Percentiles rank a stretch among this genome's conserved stretches.
Conservation (phyloP, 1,140 invertebrate genomes). For the Drosophila jambulina region DNA sequence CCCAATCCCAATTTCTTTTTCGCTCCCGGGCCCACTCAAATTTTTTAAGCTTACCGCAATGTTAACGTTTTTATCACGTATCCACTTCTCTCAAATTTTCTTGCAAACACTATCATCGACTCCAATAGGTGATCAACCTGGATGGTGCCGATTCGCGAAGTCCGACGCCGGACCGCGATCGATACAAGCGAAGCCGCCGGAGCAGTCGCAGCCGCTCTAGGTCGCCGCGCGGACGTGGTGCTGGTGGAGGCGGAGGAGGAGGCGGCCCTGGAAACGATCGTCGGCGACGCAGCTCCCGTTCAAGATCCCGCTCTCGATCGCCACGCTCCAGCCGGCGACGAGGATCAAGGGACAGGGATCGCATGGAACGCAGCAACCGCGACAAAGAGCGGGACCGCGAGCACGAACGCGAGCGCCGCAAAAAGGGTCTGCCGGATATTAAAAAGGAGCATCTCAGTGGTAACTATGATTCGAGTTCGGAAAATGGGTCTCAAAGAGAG, state of each 20-base stretch:
- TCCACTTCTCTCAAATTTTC: conserved; percentile 74
- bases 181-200: conserved; percentile 83
- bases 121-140: conserved; percentile 86
- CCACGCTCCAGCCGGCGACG: conserved; percentile 85
- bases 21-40: conserved; percentile 32
- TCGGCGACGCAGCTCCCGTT: conserved; percentile 81
- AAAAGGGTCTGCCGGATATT: conserved; percentile 94
- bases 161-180: conserved; percentile 86
- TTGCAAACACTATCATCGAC: conserved; percentile 67
- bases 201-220: conserved; percentile 86
- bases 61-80: conserved; percentile 72
- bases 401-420: conserved; percentile 92
- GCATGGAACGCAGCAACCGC: conserved; percentile 87
- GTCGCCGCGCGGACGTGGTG: conserved; percentile 85
- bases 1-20: conserved; percentile 1
- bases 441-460: conserved; percentile 94
- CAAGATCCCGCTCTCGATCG: conserved; percentile 84
- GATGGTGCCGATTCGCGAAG: conserved; percentile 87
- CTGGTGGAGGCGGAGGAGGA: conserved; percentile 46
- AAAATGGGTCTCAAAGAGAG: conserved; percentile 2
- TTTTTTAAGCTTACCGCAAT: conserved; percentile 64
- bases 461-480: conserved; percentile 83
- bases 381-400: conserved; percentile 92
- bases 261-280: conserved; percentile 63
- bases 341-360: conserved; percentile 86